Conservation (phyloP, 1,140 invertebrate species). For the Teleogryllus occipitalis region DNA sequence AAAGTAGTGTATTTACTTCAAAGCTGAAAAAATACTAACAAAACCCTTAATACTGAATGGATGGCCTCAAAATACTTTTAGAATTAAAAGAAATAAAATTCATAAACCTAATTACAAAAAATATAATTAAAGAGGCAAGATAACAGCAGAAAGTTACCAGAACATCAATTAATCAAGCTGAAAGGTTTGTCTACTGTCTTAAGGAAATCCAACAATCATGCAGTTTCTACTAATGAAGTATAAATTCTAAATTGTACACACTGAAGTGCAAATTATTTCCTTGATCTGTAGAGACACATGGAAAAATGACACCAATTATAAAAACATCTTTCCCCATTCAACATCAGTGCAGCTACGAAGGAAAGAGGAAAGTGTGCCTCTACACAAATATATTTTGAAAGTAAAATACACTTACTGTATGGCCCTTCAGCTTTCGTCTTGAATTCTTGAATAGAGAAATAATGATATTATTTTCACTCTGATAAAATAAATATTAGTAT, state of each 20-base stretch:
- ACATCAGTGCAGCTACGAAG: background rate
- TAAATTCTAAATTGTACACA: background rate
- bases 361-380: background rate
- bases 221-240: background rate
- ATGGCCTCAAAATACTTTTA: too few species aligned
- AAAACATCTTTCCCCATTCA: background rate
- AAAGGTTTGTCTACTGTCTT: background rate
- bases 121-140: background rate
- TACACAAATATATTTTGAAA: background rate
- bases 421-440: slow-evolving; percentile 25
- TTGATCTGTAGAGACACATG: background rate
- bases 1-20: too few species aligned
- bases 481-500: background rate
- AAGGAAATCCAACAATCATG: background rate
- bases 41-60: too few species aligned
- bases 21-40: too few species aligned
- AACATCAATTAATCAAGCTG: background rate
- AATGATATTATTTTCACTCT: slow-evolving; percentile 9
- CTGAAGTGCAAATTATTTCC: background rate
- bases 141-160: background rate
- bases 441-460: slow-evolving; percentile 24
- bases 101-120: too few species aligned
- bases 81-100: too few species aligned
- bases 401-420: slow-evolving; percentile 22
- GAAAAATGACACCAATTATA: background rate